phyloP scores from a whole-genome alignment of 2,888 invertebrate genomes.

The Dynastes tityus region DNA sequence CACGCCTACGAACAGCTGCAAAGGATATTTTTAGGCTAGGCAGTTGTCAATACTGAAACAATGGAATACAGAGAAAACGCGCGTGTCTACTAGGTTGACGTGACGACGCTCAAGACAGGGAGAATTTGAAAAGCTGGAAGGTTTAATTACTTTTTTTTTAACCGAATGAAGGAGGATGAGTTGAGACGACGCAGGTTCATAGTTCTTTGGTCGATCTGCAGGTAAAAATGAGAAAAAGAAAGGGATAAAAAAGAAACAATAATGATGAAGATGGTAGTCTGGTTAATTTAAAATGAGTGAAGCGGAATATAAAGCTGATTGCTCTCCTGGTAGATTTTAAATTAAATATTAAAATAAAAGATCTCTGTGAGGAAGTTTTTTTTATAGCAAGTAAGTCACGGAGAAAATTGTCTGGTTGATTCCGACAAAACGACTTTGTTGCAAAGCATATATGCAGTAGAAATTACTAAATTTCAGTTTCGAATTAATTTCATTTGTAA shows the following conservation, averaged over 20 bases:
- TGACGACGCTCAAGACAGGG: neutral
- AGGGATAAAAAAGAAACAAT: neutral
- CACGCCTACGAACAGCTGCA: slow-evolving; percentile 64
- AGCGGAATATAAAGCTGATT: neutral
- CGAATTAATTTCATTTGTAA: too few relatives aligned
- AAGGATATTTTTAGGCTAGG: slow-evolving; percentile 64
- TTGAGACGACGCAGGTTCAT: neutral
- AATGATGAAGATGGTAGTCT: slow-evolving; percentile 8
- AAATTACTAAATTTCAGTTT: too few relatives aligned
- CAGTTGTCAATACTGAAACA: slow-evolving; percentile 63
- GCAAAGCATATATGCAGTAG: too few relatives aligned
- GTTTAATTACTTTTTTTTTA: slow-evolving; percentile 26
- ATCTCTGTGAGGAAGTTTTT: neutral
- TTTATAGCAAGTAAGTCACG: too few relatives aligned
- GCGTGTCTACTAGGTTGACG: slow-evolving; percentile 19
- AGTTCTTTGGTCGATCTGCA: neutral
- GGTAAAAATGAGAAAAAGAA: neutral
- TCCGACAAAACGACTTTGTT: too few relatives aligned
- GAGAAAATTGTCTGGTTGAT: too few relatives aligned
- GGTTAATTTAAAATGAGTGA: slow-evolving; percentile 26
- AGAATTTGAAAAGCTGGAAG: slow-evolving; percentile 11
- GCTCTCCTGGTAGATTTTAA: neutral
- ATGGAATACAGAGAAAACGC: slow-evolving; percentile 47
- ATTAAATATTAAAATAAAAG: neutral
- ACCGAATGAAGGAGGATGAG: neutral